A percentile compares a stretch with the other conserved stretches of the same genome.
Conservation (phyloP, 2,888 invertebrate genomes). For the Entomobrya proxima region DNA sequence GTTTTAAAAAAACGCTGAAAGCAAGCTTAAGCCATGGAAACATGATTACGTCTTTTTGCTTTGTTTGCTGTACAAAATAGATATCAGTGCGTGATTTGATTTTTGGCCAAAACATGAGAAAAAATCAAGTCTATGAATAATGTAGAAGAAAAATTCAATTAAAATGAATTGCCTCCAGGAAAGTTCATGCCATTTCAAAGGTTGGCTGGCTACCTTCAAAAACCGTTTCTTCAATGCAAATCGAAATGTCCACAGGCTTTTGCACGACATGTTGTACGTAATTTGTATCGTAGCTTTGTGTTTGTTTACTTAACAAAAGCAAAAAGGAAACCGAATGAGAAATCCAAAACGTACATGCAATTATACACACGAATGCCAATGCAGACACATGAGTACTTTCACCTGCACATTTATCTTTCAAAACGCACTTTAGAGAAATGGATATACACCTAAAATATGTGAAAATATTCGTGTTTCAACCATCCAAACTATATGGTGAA, state of each 20-base stretch:
- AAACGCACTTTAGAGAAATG: no score
- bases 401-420: no score
- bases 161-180: background rate
- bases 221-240: background rate
- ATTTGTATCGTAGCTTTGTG: background rate
- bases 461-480: no score
- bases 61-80: background rate
- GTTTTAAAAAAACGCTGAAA: constrained; percentile 8
- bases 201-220: background rate
- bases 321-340: background rate
- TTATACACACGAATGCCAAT: no score
- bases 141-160: constrained; percentile 12
- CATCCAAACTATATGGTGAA: no score
- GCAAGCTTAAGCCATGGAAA: no score
- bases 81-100: constrained; percentile 23
- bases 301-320: background rate
- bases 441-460: no score
- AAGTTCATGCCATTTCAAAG: constrained; percentile 5
- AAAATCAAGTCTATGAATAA: constrained; percentile 19
- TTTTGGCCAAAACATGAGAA: background rate
- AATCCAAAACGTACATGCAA: no score
- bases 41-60: background rate
- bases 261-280: background rate
- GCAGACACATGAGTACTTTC: no score
- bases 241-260: background rate